phyloP scores from a whole-genome alignment of 2,797 vertebrate genomes.

The Apodemus agrarius region DNA sequence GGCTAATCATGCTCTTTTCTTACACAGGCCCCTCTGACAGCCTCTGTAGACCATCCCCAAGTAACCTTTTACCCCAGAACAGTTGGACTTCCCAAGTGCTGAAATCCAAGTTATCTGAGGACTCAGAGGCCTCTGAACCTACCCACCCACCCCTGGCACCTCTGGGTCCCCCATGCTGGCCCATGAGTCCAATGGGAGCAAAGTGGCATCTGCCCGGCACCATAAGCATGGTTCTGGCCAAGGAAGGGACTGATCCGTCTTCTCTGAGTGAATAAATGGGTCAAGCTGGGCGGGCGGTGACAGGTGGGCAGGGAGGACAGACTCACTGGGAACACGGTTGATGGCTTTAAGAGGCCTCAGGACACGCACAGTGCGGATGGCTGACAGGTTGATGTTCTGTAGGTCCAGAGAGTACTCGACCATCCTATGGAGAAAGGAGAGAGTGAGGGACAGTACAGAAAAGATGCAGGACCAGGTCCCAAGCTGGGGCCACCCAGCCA shows the following conservation, averaged over 20 bases:
- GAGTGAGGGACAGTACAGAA: not conserved
- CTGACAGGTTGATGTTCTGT: slow-evolving; percentile 97
- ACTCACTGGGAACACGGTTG: slow-evolving; percentile 99
- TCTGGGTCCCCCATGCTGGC: not conserved
- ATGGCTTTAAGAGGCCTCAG: slow-evolving; percentile 98
- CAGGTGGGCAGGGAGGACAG: accelerated
- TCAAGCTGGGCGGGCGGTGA: not conserved
- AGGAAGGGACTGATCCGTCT: not conserved
- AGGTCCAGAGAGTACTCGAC: slow-evolving; percentile 98
- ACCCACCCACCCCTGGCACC: not conserved
- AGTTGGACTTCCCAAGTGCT: not conserved
- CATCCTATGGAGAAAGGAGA: slow-evolving; percentile 89
- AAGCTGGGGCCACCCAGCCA: not conserved
- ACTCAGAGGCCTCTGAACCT: not conserved
- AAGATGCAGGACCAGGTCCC: accelerated
- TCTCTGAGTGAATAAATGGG: not conserved
- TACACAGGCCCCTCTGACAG: accelerated
- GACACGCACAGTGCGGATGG: slow-evolving; percentile 97
- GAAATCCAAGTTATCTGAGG: not conserved
- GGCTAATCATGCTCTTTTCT: not conserved
- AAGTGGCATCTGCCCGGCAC: not conserved
- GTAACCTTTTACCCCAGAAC: not conserved
- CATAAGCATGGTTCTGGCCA: not conserved
- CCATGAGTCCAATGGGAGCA: not conserved
- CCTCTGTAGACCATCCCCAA: not conserved